phyloP scores from a whole-genome alignment of 2,797 vertebrate genomes.

The Botia almorhae region DNA sequence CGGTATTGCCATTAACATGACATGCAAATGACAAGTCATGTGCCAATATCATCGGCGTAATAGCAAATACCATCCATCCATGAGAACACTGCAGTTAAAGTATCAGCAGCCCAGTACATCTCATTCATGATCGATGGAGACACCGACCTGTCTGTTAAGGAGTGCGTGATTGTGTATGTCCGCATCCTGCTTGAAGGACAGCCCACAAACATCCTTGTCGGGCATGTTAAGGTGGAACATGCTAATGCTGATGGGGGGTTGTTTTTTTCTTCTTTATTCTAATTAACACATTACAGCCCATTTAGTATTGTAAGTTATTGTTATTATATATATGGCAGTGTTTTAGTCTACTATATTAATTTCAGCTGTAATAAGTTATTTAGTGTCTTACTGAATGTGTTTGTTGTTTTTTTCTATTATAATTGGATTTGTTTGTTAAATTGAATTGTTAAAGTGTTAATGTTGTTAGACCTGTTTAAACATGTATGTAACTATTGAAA shows the following conservation, averaged over 20 bases:
- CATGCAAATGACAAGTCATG: conserved; percentile 27
- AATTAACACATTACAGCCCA: background rate
- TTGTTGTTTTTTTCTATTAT: background rate
- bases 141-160: background rate
- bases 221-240: background rate
- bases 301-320: background rate
- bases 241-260: background rate
- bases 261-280: background rate
- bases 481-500: background rate
- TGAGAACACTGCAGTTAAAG: background rate
- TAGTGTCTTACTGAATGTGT: too few species aligned
- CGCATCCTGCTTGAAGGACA: background rate
- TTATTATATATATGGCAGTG: too few species aligned
- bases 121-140: background rate
- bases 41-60: conserved; percentile 18
- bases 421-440: background rate
- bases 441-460: background rate
- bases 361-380: too few species aligned
- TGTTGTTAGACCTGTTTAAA: background rate
- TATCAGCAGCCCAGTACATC: background rate
- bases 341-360: too few species aligned
- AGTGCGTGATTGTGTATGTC: background rate
- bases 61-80: conserved; percentile 9
- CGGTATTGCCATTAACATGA: conserved; percentile 15
- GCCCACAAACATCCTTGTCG: background rate